phyloP scores from a whole-genome alignment of 2,888 invertebrate species.

The Linyphia triangularis region DNA sequence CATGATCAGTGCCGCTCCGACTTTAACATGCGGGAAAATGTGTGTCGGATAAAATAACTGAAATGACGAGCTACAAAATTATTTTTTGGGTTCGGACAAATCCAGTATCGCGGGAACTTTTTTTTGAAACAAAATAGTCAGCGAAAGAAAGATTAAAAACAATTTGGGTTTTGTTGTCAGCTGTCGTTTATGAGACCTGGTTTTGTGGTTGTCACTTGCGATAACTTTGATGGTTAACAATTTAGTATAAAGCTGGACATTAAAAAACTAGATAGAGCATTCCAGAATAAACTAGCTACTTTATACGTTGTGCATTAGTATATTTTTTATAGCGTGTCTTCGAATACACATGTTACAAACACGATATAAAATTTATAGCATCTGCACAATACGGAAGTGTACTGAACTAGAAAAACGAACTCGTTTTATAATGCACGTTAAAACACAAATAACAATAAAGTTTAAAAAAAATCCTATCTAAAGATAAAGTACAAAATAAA shows the following conservation, averaged over 20 bases:
- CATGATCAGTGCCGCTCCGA: slow-evolving; percentile 7
- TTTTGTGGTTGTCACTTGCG: neutral
- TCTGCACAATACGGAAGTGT: too few relatives aligned
- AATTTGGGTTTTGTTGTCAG: neutral
- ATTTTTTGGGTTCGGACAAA: too few relatives aligned
- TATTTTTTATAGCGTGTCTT: too few relatives aligned
- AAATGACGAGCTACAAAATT: neutral
- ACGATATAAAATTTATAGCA: too few relatives aligned
- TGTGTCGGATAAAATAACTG: slow-evolving; percentile 6
- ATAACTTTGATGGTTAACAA: neutral
- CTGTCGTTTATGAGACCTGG: neutral
- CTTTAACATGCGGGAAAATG: slow-evolving; percentile 5
- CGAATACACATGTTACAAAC: too few relatives aligned
- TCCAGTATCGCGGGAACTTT: neutral
- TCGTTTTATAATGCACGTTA: too few relatives aligned
- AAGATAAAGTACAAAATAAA: too few relatives aligned
- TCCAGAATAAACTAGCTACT: too few relatives aligned
- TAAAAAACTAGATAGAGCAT: neutral
- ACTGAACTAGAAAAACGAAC: too few relatives aligned
- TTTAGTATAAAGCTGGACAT: neutral
- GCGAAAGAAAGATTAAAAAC: neutral
- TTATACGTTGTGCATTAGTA: too few relatives aligned
- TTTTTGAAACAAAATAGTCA: neutral
- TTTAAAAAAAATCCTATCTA: too few relatives aligned
- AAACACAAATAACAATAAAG: too few relatives aligned